Percentiles rank a stretch among this genome's conserved stretches.
Evolutionary conservation across 1,140 invertebrate species (phyloP).

Genomic region (Propsilocerus akamusi): DNA sequence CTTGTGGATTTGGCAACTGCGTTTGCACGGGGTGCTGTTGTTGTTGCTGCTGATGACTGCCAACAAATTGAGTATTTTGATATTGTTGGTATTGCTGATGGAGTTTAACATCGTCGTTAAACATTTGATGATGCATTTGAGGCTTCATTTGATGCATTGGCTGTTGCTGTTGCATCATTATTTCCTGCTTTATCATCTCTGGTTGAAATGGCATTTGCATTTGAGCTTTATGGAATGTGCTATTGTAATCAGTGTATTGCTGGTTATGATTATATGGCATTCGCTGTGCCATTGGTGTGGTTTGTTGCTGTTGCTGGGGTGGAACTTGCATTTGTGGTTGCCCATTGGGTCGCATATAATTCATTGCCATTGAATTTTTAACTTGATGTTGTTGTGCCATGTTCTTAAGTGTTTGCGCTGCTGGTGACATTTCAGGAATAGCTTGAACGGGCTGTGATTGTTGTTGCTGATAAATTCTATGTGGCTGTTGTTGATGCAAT

Average conservation of each 20-base stretch:
- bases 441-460: constrained; percentile 14
- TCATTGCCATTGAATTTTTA: constrained; percentile 43
- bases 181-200: background rate
- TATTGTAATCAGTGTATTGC: too few species aligned
- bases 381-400: constrained; percentile 94
- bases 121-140: background rate
- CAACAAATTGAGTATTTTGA: background rate
- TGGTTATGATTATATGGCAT: too few species aligned
- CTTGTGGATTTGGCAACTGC: background rate
- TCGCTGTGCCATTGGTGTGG: background rate
- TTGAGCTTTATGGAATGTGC: background rate
- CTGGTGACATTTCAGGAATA: constrained; percentile 56
- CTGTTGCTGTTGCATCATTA: background rate
- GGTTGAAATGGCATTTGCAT: background rate
- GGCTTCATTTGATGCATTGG: background rate
- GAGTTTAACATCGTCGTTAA: background rate
- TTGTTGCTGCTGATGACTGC: too few species aligned
- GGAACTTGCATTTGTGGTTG: constrained; percentile 18
- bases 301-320: constrained; percentile 3
- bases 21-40: too few species aligned
- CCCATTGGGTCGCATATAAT: constrained; percentile 20
- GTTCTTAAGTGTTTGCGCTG: constrained; percentile 83
- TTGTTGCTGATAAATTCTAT: constrained; percentile 17
- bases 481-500: constrained; percentile 20
- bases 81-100: background rate